Percentiles rank a stretch among this genome's conserved stretches.
These are phyloP conservation scores for Passer domesticus DNA, from an alignment of 2,113 vertebrate genomes.

Conservation along the genomic window DNA sequence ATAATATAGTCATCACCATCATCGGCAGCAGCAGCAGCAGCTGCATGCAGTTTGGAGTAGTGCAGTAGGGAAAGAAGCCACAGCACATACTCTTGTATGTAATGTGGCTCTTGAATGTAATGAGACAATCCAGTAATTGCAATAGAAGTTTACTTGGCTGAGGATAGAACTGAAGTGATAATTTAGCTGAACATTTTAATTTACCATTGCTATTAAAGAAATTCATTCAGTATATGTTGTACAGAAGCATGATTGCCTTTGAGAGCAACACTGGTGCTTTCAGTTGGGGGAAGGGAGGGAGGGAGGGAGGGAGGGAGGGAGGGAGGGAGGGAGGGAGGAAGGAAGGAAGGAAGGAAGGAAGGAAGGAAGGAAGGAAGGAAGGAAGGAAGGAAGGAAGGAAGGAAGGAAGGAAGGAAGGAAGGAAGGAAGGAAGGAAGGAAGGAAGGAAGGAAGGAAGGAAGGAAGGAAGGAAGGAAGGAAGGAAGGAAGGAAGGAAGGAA, in stretches of 20 bases:
- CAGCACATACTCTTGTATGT: neutral
- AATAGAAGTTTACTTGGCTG: neutral
- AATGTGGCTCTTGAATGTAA: neutral
- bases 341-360: neutral
- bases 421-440: neutral
- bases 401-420: too few species aligned
- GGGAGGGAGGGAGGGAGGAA: neutral
- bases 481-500: neutral
- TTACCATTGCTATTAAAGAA: neutral
- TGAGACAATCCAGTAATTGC: neutral
- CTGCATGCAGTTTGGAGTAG: neutral
- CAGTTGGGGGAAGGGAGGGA: accelerated
- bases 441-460: too few species aligned
- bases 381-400: too few species aligned
- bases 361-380: too few species aligned
- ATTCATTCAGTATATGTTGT: neutral
- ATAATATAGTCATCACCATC: neutral
- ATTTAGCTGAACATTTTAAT: neutral
- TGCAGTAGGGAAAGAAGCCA: neutral
- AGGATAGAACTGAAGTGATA: neutral
- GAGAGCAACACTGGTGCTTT: neutral
- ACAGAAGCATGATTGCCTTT: neutral
- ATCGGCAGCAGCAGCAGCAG: neutral
- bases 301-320: neutral
- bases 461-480: too few species aligned